Evolutionary conservation across 2,888 invertebrate species (phyloP), one percentile per base, ranked within the genome.

Genomic region (Cremastinae sp.): DNA sequence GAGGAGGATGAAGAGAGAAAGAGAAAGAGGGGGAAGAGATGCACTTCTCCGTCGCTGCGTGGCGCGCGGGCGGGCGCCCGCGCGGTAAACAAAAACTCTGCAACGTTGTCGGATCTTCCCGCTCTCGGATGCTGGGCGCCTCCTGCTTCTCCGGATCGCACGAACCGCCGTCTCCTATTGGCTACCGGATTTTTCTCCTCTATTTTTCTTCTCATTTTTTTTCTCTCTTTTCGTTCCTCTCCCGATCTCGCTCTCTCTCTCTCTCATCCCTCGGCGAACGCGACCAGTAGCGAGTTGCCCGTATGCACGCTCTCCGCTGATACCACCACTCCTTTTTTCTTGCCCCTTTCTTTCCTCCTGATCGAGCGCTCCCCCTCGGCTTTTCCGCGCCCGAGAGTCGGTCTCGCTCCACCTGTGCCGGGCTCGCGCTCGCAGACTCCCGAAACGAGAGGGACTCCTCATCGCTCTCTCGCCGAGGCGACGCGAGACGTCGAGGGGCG

Each of bases 61-160:
- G 69, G 49, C 68, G 73, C 68, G 73, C 54, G 79, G 81, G 70
- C 70, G 74, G 61, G 75, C 77, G 64, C 78, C 59, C 82, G 83
- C 81, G 84, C 83, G 85, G 86, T 88, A 88, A 88, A 88, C 88
- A 88, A 88, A 88, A 88, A 88, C 86, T 86, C 83, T 83, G 87
- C 88, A 85, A 87, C 87, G 88, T 88, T 88, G 88, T 88, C 88
- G 85, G 88, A 86, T 88, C 87, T 88, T 86, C 80, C 85, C 84
- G 85, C 85, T 84, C 82, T 65, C 71, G 78, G 82, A 78, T 82
- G 80, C 79, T 82, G 79, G 28, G 22, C 45, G 18, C 82, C 79
- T 80, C 81, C 80, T n/a, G n/a, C n/a, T 82, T 79, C 78, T 83
- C 59, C 41, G 53, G 56, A 58, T 62, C 61, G 64, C 53, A 53